phyloP scores from a whole-genome alignment of 2,113 vertebrate species.

The Lonchura striata region DNA sequence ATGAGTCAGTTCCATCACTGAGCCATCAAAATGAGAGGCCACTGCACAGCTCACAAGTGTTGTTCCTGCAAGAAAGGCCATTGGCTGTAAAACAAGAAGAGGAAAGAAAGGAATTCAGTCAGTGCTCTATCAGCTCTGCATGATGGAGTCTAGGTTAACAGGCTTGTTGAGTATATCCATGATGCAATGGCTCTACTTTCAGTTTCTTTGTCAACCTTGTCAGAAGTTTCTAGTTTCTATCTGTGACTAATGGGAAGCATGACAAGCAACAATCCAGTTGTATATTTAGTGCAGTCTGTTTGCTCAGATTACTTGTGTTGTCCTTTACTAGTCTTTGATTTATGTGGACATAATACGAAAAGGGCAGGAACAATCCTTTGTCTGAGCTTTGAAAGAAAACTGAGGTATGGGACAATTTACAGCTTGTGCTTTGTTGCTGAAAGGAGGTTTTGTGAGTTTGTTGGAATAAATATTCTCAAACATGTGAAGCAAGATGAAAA shows the following conservation, averaged over 20 bases:
- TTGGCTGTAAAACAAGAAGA: neutral
- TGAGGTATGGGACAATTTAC: constrained; percentile 63
- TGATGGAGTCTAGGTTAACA: neutral
- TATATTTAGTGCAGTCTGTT: constrained; percentile 44
- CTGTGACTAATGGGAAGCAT: constrained; percentile 40
- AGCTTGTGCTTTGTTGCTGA: constrained; percentile 44
- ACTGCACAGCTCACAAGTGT: neutral
- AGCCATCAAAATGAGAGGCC: neutral
- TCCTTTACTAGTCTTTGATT: constrained; percentile 73
- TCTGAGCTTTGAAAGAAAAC: constrained; percentile 55
- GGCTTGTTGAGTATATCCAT: neutral
- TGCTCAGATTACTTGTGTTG: constrained; percentile 68
- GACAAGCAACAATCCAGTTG: constrained; percentile 27
- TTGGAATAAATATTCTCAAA: constrained; percentile 44
- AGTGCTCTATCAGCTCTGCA: neutral
- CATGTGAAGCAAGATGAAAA: constrained; percentile 17
- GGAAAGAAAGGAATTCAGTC: neutral
- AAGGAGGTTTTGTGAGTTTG: constrained; percentile 46
- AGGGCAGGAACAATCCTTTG: constrained; percentile 45
- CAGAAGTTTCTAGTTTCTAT: constrained; percentile 61
- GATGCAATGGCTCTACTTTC: neutral
- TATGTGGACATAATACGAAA: constrained; percentile 46
- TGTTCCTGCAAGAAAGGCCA: neutral
- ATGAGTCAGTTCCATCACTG: neutral
- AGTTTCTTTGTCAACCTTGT: constrained; percentile 31